phyloP scores from a whole-genome alignment of 2,113 vertebrate species.

The Zosterops japonicus region DNA sequence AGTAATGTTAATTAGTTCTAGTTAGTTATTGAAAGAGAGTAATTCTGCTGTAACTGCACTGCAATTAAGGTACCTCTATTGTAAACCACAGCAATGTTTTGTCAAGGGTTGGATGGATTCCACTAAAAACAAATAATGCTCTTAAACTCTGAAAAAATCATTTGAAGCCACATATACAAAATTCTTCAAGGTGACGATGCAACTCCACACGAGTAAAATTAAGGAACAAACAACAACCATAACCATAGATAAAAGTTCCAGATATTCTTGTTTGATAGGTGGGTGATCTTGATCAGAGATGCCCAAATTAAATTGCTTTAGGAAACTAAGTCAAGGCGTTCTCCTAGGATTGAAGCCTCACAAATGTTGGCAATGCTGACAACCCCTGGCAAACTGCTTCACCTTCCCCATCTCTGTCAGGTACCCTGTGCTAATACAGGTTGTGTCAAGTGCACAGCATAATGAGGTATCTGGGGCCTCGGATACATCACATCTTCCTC shows the following conservation, averaged over 20 bases:
- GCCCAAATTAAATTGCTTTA: neutral
- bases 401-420: neutral
- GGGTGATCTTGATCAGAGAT: neutral
- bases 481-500: neutral
- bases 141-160: neutral
- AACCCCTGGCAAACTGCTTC: neutral
- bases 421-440: neutral
- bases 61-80: neutral
- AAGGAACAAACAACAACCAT: neutral
- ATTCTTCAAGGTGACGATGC: neutral
- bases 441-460: neutral
- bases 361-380: neutral
- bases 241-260: neutral
- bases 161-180: neutral
- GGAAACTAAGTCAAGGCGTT: neutral
- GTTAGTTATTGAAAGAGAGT: neutral
- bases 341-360: neutral
- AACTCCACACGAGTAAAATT: neutral
- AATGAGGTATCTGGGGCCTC: neutral
- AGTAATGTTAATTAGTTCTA: slow-evolving; percentile 16
- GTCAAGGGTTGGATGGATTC: neutral
- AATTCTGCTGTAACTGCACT: neutral
- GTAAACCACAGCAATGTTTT: neutral
- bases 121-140: neutral
- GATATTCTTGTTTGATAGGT: neutral